These are phyloP conservation scores for Smittia sp. DNA, from an alignment of 2,888 invertebrate species.

Conservation along the genomic window DNA sequence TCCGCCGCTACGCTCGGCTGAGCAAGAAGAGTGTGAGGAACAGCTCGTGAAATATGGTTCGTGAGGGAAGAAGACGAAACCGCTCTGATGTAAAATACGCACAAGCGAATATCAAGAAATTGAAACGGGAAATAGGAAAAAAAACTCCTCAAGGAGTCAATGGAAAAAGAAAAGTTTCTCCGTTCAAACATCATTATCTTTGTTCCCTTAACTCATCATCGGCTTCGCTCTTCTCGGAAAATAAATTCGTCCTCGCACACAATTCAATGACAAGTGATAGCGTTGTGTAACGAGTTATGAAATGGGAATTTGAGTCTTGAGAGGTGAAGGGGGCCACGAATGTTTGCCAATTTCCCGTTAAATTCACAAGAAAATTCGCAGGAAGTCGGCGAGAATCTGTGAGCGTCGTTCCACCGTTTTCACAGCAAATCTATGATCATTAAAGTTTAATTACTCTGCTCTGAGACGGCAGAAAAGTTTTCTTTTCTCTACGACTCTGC, in stretches of 20 bases:
- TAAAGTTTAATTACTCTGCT: neutral
- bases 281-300: constrained; percentile 30
- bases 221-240: neutral
- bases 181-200: constrained; percentile 33
- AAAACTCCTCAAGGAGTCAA: constrained; percentile 25
- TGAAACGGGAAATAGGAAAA: constrained; percentile 10
- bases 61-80: neutral
- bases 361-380: neutral
- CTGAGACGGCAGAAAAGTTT: neutral
- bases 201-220: constrained; percentile 33
- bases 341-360: no score
- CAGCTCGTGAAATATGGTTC: neutral
- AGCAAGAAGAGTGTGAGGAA: neutral
- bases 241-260: constrained; percentile 5
- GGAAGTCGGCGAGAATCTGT: neutral
- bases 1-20: neutral
- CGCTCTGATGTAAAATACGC: constrained; percentile 18
- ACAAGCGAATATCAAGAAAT: constrained; percentile 5
- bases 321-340: no score
- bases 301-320: neutral
- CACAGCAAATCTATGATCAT: neutral
- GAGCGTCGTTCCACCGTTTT: neutral
- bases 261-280: constrained; percentile 10
- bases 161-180: neutral
- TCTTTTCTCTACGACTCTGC: neutral